These are phyloP conservation scores for Lepilemur septentrionalis DNA, from an alignment of 2,797 vertebrate species.

Conservation along the genomic window DNA sequence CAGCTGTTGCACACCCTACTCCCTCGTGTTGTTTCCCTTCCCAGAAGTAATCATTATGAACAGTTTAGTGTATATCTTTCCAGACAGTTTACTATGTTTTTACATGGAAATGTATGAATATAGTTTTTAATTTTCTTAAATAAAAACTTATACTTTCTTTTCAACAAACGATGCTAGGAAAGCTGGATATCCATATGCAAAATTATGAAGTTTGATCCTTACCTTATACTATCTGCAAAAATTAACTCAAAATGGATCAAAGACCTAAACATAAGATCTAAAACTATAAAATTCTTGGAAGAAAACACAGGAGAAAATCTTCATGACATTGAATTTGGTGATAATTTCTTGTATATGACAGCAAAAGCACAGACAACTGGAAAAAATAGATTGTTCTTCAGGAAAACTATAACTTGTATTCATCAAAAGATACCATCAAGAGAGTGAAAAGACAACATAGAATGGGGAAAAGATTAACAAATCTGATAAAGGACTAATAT, in stretches of 20 bases:
- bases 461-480: neutral
- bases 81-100: neutral
- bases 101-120: neutral
- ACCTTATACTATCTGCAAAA: neutral
- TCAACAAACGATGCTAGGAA: neutral
- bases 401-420: neutral
- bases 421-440: neutral
- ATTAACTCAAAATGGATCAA: neutral
- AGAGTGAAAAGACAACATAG: neutral
- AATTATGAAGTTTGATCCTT: neutral
- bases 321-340: neutral
- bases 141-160: slow-evolving; percentile 25
- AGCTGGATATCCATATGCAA: neutral
- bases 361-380: neutral
- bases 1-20: neutral
- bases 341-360: neutral
- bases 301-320: neutral
- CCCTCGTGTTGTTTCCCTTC: neutral
- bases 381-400: neutral
- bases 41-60: neutral
- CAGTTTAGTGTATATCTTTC: neutral
- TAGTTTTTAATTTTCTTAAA: slow-evolving; percentile 16
- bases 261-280: slow-evolving; percentile 1
- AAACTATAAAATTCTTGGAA: neutral
- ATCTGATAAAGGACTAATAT: neutral